These are phyloP conservation scores for Lycaena phlaeas DNA, from an alignment of 2,888 invertebrate species.

Conservation along the genomic window DNA sequence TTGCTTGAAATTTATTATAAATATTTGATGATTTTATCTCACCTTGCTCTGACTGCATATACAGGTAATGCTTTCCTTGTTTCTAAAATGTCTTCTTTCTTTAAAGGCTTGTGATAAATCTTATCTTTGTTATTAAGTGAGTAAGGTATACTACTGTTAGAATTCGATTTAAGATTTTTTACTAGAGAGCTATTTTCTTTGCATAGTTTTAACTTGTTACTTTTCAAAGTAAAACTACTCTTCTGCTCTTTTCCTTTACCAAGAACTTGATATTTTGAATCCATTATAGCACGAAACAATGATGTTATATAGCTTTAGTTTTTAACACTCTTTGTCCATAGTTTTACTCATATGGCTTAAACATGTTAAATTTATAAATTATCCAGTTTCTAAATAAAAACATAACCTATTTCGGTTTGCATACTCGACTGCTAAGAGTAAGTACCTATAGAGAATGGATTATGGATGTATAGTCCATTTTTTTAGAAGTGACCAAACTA, in stretches of 20 bases:
- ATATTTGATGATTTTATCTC: too few relatives aligned
- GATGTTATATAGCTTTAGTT: not conserved
- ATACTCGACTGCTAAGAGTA: too few relatives aligned
- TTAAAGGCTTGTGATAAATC: not conserved
- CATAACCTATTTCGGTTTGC: not conserved
- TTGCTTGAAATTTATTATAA: too few relatives aligned
- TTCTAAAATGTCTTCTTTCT: constrained; percentile 39
- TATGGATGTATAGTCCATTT: too few relatives aligned
- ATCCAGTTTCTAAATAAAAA: not conserved
- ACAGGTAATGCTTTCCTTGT: constrained; percentile 69
- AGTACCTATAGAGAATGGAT: too few relatives aligned
- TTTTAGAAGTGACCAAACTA: too few relatives aligned
- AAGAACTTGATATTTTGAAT: constrained; percentile 55
- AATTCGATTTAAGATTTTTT: constrained; percentile 9
- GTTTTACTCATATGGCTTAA: too few relatives aligned
- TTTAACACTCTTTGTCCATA: not conserved
- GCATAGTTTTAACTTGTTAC: constrained; percentile 39
- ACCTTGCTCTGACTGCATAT: constrained; percentile 62
- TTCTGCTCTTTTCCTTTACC: constrained; percentile 31
- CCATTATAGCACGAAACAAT: constrained; percentile 38
- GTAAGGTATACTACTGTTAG: constrained; percentile 2
- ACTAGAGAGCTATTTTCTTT: constrained; percentile 20
- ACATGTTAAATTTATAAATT: too few relatives aligned
- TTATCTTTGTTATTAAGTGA: not conserved
- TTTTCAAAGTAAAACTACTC: constrained; percentile 29